Evolutionary conservation across 2,888 invertebrate genomes (phyloP), one percentile per base, ranked within the genome.

Genomic region (Tenthredo distinguenda): DNA sequence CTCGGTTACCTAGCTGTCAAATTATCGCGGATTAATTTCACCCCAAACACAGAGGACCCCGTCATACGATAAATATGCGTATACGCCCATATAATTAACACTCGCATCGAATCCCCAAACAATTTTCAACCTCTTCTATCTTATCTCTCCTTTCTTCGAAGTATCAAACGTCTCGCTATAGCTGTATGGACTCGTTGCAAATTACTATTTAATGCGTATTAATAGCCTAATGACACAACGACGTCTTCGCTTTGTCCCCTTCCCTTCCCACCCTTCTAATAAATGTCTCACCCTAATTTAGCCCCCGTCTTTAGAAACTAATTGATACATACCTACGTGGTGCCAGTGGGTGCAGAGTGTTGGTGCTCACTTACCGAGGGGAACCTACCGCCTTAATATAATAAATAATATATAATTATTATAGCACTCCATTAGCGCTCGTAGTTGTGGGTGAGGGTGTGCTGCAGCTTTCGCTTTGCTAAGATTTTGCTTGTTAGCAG

Each of bases 381-480:
- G 50, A 26, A 50, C 86, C 85, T 87, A 86, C 58, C 86, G 71
- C 85, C 86, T 88, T 85, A 86, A 85, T 85, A 84, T 81, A 87
- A 88, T 87, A 87, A 89, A 86, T 89, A 88, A 88, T 86, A 86
- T 86, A 87, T 85, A 88, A 88, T 88, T 88, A 87, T 89, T 86
- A 84, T 87, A 87, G 87, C 88, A 88, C 87, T 87, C 82, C 85
- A 86, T 87, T 86, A 89, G 86, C 81, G 85, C 71, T 68, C 31
- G 43, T 65, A 43, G 47, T 65, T 65, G n/a, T 26, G 83, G 47
- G 47, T 18, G 0, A 31, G 55, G 31, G 40, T 43, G 72, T 62
- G n/a, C 79, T 79, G 79, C 62, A 62, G 43, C 81, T 65, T 15
- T 40, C 50, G 62, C 55, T 31, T 47, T 77, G 50, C 77, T 55